Base-by-base conservation (phyloP, 2,113 vertebrate genomes). In the Antechinus flavipes region DNA sequence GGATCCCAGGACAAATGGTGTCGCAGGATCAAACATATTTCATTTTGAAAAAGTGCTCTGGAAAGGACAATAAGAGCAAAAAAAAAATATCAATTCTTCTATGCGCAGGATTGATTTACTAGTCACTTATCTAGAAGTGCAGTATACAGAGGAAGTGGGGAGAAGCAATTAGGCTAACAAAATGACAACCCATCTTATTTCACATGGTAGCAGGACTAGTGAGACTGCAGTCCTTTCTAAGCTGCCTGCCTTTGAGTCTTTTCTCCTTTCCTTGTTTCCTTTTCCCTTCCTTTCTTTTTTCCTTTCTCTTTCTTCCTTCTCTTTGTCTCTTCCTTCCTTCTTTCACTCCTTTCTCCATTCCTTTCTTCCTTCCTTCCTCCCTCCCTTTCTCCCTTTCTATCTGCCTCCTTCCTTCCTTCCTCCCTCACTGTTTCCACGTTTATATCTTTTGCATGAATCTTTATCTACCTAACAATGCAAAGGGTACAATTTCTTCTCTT, bases 231-330 rank as follows among this genome's bases (percentile, higher is more conserved):
- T 16, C 56, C 12, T 10, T 90, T 92, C 91, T 89, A 46, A 42
- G 89, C 91, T 93, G 55, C 93, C 97, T 96, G 95, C 94, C 94
- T 97, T 93, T 92, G 42, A 95, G 95, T 93, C 90, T 89, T 91
- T 91, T 49, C 55, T 93, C 96, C 93, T 94, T 58, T 95, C 92
- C 76, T 89, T 94, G 35, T 96, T 94, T 92, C 95, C 26, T 26
- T 53, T 94, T 92, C 90, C 91, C 58, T 96, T 91, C 90, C 94
- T 47, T 93, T 92, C 93, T 55, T 94, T 94, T 89, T 35, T 49
- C 49, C 55, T 90, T 50, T 91, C 22, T 84, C 94, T 94, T 56
- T 42, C 93, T 89, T 84, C 91, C 35, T 93, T 89, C 27, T 26
- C 91, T 95, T 47, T 47, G 47, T 4, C 3, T 93, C 54, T 42